phyloP scores from a whole-genome alignment of 2,113 vertebrate genomes.

The Dendrocopos noguchii region DNA sequence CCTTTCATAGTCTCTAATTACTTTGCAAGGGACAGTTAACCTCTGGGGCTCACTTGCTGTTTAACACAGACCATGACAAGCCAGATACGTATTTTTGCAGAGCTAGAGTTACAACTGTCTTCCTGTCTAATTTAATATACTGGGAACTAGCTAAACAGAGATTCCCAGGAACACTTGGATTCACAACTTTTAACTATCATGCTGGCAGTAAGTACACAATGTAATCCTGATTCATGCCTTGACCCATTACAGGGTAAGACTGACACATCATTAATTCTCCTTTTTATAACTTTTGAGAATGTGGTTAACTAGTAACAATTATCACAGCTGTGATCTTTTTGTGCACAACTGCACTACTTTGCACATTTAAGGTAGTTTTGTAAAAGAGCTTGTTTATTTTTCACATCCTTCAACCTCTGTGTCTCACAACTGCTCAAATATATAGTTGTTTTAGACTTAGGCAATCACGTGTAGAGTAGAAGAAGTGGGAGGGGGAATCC shows the following conservation, averaged over 20 bases:
- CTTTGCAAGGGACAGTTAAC: background rate
- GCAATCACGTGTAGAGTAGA: background rate
- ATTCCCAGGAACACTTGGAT: background rate
- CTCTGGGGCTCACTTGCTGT: background rate
- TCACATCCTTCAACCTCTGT: background rate
- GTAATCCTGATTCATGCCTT: slow-evolving; percentile 17
- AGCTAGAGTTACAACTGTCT: background rate
- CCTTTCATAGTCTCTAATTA: background rate
- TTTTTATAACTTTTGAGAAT: slow-evolving; percentile 41
- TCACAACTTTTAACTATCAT: background rate
- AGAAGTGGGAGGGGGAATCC: background rate
- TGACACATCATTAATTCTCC: background rate
- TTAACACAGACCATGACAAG: background rate
- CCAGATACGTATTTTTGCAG: background rate
- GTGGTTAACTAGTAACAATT: slow-evolving; percentile 20
- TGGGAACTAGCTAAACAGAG: background rate
- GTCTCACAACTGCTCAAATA: background rate
- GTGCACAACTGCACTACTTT: background rate
- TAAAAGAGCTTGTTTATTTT: background rate
- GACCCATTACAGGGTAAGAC: slow-evolving; percentile 48
- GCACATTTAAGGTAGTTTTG: background rate
- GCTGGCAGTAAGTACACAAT: background rate
- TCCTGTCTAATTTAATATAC: background rate
- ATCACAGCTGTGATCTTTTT: background rate
- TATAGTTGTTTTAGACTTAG: background rate